Conservation (phyloP, 2,113 vertebrate genomes). For the Chitala chitala region DNA sequence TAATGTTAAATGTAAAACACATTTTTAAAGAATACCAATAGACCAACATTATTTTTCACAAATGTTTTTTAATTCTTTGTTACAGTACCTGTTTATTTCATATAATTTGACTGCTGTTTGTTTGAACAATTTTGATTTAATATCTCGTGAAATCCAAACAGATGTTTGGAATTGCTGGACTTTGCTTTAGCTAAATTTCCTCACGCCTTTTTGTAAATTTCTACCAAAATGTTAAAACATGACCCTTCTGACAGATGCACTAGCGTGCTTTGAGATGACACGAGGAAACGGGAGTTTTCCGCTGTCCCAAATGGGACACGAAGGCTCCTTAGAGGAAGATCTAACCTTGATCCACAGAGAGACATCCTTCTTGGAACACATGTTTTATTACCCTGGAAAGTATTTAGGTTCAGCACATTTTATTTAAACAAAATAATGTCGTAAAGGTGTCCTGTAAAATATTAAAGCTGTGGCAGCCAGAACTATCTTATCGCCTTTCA, state of each 20-base stretch:
- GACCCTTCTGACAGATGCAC: constrained; percentile 51
- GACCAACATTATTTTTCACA: no score
- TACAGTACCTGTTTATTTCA: no score
- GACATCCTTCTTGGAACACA: constrained; percentile 40
- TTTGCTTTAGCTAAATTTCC: not conserved
- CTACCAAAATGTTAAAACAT: constrained; percentile 35
- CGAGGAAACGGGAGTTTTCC: constrained; percentile 54
- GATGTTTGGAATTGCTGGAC: not conserved
- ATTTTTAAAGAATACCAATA: no score
- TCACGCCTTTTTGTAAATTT: not conserved
- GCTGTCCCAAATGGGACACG: constrained; percentile 44
- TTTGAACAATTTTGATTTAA: not conserved
- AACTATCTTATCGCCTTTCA: constrained; percentile 6
- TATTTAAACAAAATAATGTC: constrained; percentile 42
- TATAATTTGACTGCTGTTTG: not conserved
- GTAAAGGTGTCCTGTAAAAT: constrained; percentile 52
- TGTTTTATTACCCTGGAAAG: constrained; percentile 47
- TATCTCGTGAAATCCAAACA: not conserved
- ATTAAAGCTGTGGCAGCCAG: not conserved
- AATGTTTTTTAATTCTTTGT: no score
- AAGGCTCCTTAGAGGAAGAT: constrained; percentile 57
- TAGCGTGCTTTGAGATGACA: constrained; percentile 46
- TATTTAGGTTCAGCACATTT: constrained; percentile 9
- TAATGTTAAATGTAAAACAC: no score
- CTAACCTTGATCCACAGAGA: constrained; percentile 64